Evolutionary conservation across 2,113 vertebrate genomes (phyloP).

Genomic region (Rhea americana): DNA sequence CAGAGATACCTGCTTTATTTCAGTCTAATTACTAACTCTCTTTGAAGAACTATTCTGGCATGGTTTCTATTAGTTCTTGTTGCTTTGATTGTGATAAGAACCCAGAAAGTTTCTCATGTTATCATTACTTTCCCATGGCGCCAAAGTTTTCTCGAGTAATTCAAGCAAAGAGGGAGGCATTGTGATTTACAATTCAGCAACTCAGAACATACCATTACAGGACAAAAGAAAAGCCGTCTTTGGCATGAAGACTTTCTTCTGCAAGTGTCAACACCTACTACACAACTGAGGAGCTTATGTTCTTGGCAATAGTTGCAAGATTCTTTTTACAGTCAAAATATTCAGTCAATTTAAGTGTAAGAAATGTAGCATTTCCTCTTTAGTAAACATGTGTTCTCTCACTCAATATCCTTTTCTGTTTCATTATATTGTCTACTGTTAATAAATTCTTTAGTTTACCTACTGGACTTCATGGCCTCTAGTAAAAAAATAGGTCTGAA

Average conservation of each 20-base stretch:
- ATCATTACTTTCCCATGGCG: neutral
- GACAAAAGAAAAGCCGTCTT: neutral
- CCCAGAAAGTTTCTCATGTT: neutral
- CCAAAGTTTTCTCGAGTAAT: neutral
- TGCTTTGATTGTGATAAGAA: neutral
- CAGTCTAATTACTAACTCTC: neutral
- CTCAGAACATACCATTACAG: neutral
- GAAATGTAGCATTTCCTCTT: neutral
- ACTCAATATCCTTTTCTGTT: neutral
- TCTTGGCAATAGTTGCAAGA: neutral
- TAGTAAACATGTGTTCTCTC: neutral
- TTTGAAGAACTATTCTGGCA: neutral
- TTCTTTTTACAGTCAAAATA: neutral
- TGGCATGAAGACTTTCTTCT: neutral
- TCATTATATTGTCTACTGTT: neutral
- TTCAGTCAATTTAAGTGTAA: neutral
- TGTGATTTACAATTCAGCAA: neutral
- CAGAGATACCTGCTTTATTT: neutral
- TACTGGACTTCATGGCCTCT: fast-evolving
- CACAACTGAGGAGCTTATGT: neutral
- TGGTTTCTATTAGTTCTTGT: neutral
- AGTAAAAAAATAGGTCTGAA: neutral
- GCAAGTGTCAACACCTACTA: neutral
- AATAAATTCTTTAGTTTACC: neutral
- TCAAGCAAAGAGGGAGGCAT: neutral